Evolutionary conservation across 1,140 invertebrate genomes (phyloP).

Genomic region (Camponotus pennsylvanicus): DNA sequence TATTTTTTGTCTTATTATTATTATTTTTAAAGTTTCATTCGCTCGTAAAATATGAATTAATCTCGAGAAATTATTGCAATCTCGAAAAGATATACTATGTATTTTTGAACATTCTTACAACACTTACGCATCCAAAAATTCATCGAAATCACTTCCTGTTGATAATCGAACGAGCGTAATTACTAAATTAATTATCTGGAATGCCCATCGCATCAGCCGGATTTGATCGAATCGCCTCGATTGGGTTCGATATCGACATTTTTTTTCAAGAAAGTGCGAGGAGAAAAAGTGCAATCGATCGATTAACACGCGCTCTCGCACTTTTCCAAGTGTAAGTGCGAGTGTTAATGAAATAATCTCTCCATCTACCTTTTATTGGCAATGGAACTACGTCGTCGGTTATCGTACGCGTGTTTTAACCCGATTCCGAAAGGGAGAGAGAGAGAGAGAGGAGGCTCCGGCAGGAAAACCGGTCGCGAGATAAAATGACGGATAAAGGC

Average conservation of each 20-base stretch:
- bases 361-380: constrained; percentile 58
- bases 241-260: not conserved
- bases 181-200: constrained; percentile 65
- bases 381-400: constrained; percentile 35
- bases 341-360: constrained; percentile 59
- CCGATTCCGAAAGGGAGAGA: constrained; percentile 42
- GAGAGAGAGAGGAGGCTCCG: too few species aligned
- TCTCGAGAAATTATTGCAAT: not conserved
- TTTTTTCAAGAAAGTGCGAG: not conserved
- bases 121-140: not conserved
- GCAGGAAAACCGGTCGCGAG: constrained; percentile 55
- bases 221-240: not conserved
- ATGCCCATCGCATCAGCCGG: not conserved
- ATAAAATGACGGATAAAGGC: constrained; percentile 35
- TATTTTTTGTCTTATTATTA: not conserved
- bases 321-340: constrained; percentile 4
- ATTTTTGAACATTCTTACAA: not conserved
- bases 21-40: constrained; percentile 11
- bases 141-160: not conserved
- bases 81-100: not conserved
- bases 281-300: not conserved
- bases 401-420: constrained; percentile 41
- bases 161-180: constrained; percentile 58
- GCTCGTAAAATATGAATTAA: not conserved
- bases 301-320: not conserved